phyloP scores from a whole-genome alignment of 2,113 vertebrate species.

The Catharus fuscescens region DNA sequence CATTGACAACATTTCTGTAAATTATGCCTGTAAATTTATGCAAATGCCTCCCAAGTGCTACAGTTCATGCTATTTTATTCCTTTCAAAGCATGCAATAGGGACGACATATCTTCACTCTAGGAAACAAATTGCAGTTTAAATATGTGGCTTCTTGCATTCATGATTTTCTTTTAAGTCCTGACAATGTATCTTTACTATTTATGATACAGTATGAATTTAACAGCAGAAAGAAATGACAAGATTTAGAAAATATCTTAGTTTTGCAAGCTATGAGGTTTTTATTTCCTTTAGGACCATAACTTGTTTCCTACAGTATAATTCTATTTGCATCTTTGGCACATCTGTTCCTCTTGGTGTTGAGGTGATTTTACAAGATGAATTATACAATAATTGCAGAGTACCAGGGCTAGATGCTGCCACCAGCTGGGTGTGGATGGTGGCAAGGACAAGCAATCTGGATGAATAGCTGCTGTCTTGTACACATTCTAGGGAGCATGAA shows the following conservation, averaged over 20 bases:
- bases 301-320: not conserved
- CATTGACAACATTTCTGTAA: not conserved
- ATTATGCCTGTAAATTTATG: not conserved
- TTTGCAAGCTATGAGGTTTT: not conserved
- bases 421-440: not conserved
- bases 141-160: not conserved
- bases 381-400: not conserved
- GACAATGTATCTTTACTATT: not conserved
- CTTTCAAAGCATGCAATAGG: not conserved
- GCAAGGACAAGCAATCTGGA: not conserved
- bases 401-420: not conserved
- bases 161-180: not conserved
- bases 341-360: not conserved
- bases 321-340: not conserved
- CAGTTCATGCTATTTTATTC: not conserved
- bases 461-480: not conserved
- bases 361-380: not conserved
- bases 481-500: accelerated
- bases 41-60: not conserved
- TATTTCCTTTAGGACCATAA: not conserved
- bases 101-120: not conserved
- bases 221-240: not conserved
- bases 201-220: not conserved
- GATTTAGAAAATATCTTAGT: not conserved
- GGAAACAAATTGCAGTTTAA: not conserved